Evolutionary conservation across 2,113 vertebrate genomes (phyloP).

Genomic region (Rhodinocichla rosea): DNA sequence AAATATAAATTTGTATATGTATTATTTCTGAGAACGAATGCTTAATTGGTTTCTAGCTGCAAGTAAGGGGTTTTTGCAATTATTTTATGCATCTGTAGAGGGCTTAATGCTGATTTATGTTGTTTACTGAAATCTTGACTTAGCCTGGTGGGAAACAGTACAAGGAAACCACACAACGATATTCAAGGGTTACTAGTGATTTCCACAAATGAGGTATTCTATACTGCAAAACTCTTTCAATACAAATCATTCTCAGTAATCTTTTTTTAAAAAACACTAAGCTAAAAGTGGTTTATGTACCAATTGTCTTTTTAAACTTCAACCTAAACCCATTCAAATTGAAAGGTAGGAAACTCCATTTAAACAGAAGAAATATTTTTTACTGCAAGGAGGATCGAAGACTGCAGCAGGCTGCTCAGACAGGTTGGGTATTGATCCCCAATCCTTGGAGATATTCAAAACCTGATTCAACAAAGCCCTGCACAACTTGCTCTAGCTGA

Average conservation of each 20-base stretch:
- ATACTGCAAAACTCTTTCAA: neutral
- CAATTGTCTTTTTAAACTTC: neutral
- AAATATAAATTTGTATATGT: neutral
- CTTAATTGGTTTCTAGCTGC: neutral
- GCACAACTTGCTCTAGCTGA: neutral
- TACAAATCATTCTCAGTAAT: neutral
- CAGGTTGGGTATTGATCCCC: neutral
- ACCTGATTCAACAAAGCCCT: neutral
- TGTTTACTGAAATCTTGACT: conserved; percentile 28
- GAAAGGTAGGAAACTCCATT: neutral
- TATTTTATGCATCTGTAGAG: conserved; percentile 12
- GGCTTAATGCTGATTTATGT: conserved; percentile 42
- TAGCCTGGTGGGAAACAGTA: neutral
- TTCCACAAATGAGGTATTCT: neutral
- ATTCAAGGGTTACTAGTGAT: neutral
- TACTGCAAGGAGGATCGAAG: neutral
- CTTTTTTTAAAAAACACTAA: neutral
- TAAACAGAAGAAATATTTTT: neutral
- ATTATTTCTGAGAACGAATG: neutral
- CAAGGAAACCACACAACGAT: neutral
- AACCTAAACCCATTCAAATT: neutral
- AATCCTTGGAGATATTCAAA: neutral
- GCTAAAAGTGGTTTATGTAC: neutral
- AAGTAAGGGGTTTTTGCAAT: neutral
- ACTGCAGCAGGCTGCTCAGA: neutral